Conservation (phyloP, 2,888 invertebrate genomes). For the Philereme vetulata region DNA sequence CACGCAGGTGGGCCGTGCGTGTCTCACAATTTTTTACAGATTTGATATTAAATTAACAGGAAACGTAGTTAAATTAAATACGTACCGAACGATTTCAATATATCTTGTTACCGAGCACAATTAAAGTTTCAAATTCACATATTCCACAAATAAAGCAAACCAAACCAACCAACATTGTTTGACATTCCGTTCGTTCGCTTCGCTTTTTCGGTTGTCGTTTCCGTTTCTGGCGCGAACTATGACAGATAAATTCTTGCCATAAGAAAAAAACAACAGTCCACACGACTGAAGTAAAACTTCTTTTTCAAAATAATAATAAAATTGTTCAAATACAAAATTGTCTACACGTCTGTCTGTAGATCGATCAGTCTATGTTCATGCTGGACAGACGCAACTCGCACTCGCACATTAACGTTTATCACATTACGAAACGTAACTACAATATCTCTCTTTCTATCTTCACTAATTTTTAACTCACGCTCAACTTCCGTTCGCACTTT, state of each 20-base stretch:
- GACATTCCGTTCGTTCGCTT: neutral
- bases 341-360: too few species aligned
- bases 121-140: constrained; percentile 17
- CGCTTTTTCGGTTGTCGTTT: neutral
- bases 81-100: constrained; percentile 3
- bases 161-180: constrained; percentile 17
- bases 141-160: neutral
- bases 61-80: neutral
- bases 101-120: neutral
- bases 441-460: too few species aligned
- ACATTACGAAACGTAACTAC: too few species aligned
- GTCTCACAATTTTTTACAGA: neutral
- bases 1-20: neutral
- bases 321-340: too few species aligned
- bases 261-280: too few species aligned
- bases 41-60: neutral
- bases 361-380: too few species aligned
- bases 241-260: constrained; percentile 39
- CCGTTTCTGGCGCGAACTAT: constrained; percentile 69
- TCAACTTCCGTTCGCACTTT: too few species aligned
- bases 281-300: too few species aligned
- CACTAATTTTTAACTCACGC: too few species aligned
- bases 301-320: too few species aligned
- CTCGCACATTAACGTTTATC: too few species aligned
- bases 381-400: too few species aligned